Evolutionary conservation across 2,888 invertebrate species (phyloP), one percentile per base, ranked within the genome.

Genomic region (Lasioglossum figueresi): DNA sequence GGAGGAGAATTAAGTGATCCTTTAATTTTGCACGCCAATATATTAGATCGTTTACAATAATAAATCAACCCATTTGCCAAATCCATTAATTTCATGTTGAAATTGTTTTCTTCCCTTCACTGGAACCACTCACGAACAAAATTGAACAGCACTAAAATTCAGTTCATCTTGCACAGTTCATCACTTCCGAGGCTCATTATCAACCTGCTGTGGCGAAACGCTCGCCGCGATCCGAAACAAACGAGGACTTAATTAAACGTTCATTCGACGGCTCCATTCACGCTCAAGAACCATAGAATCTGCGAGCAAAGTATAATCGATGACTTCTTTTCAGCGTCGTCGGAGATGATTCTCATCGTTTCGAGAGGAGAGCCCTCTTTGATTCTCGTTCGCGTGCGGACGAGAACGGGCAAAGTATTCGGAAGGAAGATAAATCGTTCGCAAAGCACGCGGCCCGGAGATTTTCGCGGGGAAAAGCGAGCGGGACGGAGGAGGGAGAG

Each of bases 341-440:
- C 63, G 27, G 16, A 16, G 27, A 63, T 31, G 63, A 63, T 31
- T 63, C 31, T 63, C 63, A 31, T 63, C 63, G 27, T 16, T 27
- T 14, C 27, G 59, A 63, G 68, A 23, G 37, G 37, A 37, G 23
- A 23, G 23, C 19, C 19, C 68, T 68, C 37, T 68, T 68, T 37
- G 68, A 37, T 34, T 0, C 37, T 23, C 3, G 10, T 37, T 43
- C 31, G 37, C 10, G 43, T 31, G 74, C 12, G 23, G 8, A n/a
- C 16, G 37, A 40, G 16, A 23, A 63, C 14, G n/a, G 34, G 16
- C 12, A 45, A 31, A 16, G 63, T 68, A 66, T 16, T 56, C 56
- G 79, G 40, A 43, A 72, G 40, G 84, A 59, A 66, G 72, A 84
- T 72, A 84, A 84, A 84, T 84, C 43, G 84, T 6, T 56, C 37